Evolutionary conservation across 2,797 vertebrate genomes (phyloP).

Genomic region (Channa striata): DNA sequence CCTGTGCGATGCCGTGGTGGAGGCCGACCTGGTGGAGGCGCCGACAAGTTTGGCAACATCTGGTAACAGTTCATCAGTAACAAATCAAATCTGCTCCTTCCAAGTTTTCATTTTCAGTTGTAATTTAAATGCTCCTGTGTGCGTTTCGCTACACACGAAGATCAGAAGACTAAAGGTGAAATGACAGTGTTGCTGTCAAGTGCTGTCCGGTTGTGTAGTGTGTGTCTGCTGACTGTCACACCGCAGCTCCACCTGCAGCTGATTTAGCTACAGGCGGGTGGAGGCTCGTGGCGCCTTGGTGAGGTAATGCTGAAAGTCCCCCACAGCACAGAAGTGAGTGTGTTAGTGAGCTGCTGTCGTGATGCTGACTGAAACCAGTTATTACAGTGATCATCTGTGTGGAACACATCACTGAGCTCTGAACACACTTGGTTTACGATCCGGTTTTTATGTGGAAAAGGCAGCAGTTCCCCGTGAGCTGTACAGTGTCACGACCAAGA

Average conservation of each 20-base stretch:
- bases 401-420: too few relatives aligned
- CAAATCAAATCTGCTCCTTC: too few relatives aligned
- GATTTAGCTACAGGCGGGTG: too few relatives aligned
- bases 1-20: slow-evolving; percentile 92
- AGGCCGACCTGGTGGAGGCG: slow-evolving; percentile 93
- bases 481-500: too few relatives aligned
- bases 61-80: slow-evolving; percentile 86
- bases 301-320: too few relatives aligned
- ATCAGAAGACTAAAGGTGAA: too few relatives aligned
- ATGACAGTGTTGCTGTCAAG: not conserved
- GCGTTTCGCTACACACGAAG: too few relatives aligned
- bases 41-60: slow-evolving; percentile 93
- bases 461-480: not conserved
- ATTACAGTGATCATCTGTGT: not conserved
- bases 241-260: not conserved
- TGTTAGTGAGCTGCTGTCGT: not conserved
- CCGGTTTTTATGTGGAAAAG: not conserved
- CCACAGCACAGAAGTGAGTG: not conserved
- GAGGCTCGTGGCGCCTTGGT: too few relatives aligned
- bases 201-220: not conserved
- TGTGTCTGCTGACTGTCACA: not conserved
- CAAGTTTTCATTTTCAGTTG: too few relatives aligned
- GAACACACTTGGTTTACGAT: too few relatives aligned
- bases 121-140: too few relatives aligned
- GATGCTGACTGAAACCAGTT: not conserved